Evolutionary conservation across 2,113 vertebrate species (phyloP).

Genomic region (Pithys albifrons): DNA sequence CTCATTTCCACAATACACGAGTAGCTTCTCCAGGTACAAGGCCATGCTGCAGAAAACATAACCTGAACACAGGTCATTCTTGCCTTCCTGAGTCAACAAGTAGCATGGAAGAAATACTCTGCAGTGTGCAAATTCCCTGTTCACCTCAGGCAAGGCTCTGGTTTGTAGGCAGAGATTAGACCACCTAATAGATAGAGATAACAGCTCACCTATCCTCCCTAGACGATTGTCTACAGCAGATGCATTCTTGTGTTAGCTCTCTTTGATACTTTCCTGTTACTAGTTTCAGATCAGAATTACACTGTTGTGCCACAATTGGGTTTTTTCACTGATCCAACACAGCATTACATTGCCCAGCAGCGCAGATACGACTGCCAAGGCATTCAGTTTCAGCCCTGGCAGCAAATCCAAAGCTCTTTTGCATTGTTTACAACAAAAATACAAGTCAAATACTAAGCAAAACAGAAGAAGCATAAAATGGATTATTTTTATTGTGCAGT

Average conservation of each 20-base stretch:
- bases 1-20: not conserved
- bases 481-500: not conserved
- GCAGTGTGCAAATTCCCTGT: rapidly evolving
- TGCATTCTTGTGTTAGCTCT: not conserved
- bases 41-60: not conserved
- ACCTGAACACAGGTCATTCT: not conserved
- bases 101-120: not conserved
- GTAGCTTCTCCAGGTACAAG: not conserved
- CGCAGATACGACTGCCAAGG: not conserved
- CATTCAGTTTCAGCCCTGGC: not conserved
- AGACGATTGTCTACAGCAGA: not conserved
- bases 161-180: not conserved
- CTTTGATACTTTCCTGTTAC: not conserved
- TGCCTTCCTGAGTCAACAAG: not conserved
- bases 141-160: not conserved
- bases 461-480: not conserved
- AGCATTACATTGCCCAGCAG: not conserved
- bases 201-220: not conserved
- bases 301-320: not conserved
- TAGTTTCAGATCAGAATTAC: not conserved
- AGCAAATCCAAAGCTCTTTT: not conserved
- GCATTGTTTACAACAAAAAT: not conserved
- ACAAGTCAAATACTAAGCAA: not conserved
- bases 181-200: not conserved
- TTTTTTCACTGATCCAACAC: not conserved